phyloP scores from a whole-genome alignment of 1,140 invertebrate genomes.

The Cyphomyrmex costatus region DNA sequence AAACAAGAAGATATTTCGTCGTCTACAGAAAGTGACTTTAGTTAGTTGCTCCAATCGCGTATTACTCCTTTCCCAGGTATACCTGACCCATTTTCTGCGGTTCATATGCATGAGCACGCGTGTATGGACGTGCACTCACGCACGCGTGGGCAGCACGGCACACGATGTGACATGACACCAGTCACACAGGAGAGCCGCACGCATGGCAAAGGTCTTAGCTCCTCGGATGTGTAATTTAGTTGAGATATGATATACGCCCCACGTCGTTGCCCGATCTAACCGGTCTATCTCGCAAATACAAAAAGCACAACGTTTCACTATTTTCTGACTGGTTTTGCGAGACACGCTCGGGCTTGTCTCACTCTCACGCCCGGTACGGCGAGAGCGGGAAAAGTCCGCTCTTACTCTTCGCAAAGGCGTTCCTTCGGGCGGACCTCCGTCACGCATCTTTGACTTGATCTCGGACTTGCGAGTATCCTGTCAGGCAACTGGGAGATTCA shows the following conservation, averaged over 20 bases:
- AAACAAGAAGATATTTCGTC: background rate
- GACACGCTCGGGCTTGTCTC: slow-evolving; percentile 73
- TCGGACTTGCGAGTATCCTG: slow-evolving; percentile 13
- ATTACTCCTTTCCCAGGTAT: slow-evolving; percentile 34
- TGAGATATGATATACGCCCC: background rate
- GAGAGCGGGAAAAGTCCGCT: slow-evolving; percentile 73
- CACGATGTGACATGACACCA: background rate
- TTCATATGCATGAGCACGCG: slow-evolving; percentile 2
- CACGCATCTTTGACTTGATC: slow-evolving; percentile 27
- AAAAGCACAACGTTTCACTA: slow-evolving; percentile 76
- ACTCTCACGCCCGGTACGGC: slow-evolving; percentile 64
- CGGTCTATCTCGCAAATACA: slow-evolving; percentile 5
- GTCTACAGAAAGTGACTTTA: slow-evolving; percentile 59
- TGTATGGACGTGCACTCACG: background rate
- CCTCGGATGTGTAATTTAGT: background rate
- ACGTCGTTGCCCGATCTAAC: background rate
- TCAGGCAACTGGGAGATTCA: slow-evolving; percentile 25
- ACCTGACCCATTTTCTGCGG: slow-evolving; percentile 66
- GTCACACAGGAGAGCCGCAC: slow-evolving; percentile 9
- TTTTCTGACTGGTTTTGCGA: slow-evolving; percentile 76
- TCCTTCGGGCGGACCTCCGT: slow-evolving; percentile 27
- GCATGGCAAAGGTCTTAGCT: background rate
- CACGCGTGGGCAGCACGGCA: background rate
- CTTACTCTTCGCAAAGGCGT: slow-evolving; percentile 69
- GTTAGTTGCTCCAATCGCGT: slow-evolving; percentile 5